Evolutionary conservation across 64 coral and sea anemone species (phyloP), one percentile per base, ranked within the genome.

Genomic region (Orbicella faveolata): DNA sequence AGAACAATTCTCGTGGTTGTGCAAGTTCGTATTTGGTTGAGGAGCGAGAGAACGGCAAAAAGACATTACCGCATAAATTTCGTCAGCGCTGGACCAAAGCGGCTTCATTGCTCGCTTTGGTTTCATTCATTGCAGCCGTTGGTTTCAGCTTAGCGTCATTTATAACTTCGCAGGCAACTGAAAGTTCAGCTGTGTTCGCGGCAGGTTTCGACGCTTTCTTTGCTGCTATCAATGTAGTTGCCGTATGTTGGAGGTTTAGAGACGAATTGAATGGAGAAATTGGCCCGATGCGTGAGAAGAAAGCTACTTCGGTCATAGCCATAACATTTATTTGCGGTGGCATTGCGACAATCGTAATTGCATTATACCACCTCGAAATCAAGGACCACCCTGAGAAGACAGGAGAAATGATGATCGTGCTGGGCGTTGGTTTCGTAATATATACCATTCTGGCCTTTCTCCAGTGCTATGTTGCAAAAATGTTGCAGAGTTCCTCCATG

Each of bases 161-260:
- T 26, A 73, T 85, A 85, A 72, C 65, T 53, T 85, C 82, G 2
- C 63, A 85, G 72, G 39, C 35, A 52, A 85, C 82, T 13, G 82
- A 85, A 44, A 85, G 82, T 23, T 85, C 82, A 3, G 64, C 82
- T 6, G 82, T 85, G 4, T 85, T 85, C 53, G 82, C 82, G 41
- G 65, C 82, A 0, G 82, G 64, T 17, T 85, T 85, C 25, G 82
- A 85, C 65, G 82, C 82, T 51, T 73, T 85, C 39, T 85, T 85
- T 23, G 82, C 82, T 30, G 65, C 82, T 52, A 73, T 85, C 15
- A 85, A 85, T 14, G 82, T 85, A 20, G 20, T 85, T 2, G 82
- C 82, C 16, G 82, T 85, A 4, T 85, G 82, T 26, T 85, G 82
- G 82, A 85, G 82, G 72, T 85, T 85, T 85, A 36, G 82, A 72